Conservation (phyloP, 2,797 vertebrate genomes). For the Diglossa cyanea region DNA sequence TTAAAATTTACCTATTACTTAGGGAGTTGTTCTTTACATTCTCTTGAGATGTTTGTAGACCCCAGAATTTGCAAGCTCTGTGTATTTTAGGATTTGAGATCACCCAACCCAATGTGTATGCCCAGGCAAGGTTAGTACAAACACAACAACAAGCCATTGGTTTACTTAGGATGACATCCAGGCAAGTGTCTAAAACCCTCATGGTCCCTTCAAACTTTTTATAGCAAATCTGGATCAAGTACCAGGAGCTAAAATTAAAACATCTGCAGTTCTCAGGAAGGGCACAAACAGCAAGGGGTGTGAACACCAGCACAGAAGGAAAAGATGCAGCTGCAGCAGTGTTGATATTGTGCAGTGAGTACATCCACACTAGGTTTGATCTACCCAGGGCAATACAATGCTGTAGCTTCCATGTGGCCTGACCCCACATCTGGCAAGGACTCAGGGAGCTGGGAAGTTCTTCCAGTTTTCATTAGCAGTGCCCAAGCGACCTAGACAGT, state of each 20-base stretch:
- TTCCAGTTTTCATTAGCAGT: not conserved
- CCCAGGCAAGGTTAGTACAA: not conserved
- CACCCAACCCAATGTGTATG: accelerated
- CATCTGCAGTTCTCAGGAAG: not conserved
- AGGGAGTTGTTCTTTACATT: not conserved
- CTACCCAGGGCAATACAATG: not conserved
- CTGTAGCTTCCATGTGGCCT: not conserved
- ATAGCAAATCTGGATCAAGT: not conserved
- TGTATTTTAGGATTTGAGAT: not conserved
- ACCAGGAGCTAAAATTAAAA: not conserved
- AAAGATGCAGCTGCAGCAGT: not conserved
- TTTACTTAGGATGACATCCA: not conserved
- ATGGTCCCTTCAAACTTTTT: not conserved
- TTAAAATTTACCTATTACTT: not conserved
- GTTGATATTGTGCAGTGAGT: accelerated
- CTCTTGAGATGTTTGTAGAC: not conserved
- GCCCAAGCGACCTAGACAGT: not conserved
- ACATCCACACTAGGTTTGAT: not conserved
- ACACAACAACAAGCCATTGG: not conserved
- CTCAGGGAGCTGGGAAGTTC: not conserved
- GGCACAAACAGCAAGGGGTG: not conserved
- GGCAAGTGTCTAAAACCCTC: not conserved
- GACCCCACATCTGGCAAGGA: not conserved
- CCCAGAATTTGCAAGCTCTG: not conserved
- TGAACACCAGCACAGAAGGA: not conserved